Evolutionary conservation across 2,797 vertebrate species (phyloP), one percentile per base, ranked within the genome.

Genomic region (Sternotherus odoratus): DNA sequence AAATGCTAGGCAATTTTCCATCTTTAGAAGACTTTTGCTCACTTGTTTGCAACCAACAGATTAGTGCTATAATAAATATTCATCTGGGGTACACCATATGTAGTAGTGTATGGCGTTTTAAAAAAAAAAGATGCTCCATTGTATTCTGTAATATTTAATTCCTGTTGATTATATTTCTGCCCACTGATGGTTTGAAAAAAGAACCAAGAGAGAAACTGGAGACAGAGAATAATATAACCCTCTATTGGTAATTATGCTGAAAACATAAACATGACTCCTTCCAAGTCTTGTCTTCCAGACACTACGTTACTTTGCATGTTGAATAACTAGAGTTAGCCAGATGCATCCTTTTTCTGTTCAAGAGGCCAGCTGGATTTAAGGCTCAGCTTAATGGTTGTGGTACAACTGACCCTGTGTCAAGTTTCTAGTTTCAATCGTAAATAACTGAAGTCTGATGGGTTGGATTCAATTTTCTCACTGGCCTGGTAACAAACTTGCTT

Each of bases 1-100:
- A 91, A 92, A 93, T 63, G 82, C 85, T 66, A 48, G 63, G 88
- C 90, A 43, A 88, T 94, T 95, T 66, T 36, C 95, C 91, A 89
- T 96, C 95, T 92, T 97, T 92, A 5, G 91, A 63, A 82, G 82
- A 33, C 54, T 91, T 50, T 63, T 33, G 66, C 33, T 88, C 77
- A 36, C 88, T 78, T 86, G 88, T 82, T 94, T 91, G 91, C 1
- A 82, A 95, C 97, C 96, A 97, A 95, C 89, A 93, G 89, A 57
- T 92, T 82, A 96, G 77, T 93, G 87, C 86, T 92, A 23, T 91
- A 93, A 94, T 90, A 95, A 88, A 74, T 90, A 49, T 36, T 57
- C 63, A 39, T 60, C 63, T 6, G 78, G 51, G 89, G 89, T 77
- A 57, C 66, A 12, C 33, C 43, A 82, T 54, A 17, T 72, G 12